Evolutionary conservation across 2,888 invertebrate species (phyloP).

Genomic region (Drosophila recens): DNA sequence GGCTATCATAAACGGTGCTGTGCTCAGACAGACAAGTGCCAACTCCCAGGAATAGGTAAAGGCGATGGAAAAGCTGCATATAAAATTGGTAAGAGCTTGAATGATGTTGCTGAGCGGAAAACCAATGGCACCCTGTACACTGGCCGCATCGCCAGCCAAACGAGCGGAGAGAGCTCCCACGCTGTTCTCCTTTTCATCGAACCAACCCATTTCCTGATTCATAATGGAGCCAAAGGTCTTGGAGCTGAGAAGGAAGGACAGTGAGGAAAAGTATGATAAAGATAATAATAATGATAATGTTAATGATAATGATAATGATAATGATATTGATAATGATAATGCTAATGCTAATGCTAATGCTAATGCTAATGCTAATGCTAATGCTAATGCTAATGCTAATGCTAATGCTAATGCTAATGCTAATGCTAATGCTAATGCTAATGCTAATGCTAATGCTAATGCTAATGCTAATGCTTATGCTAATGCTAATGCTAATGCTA

Average conservation of each 20-base stretch:
- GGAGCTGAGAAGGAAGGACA: conserved; percentile 56
- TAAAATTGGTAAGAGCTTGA: conserved; percentile 88
- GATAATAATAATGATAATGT: no score
- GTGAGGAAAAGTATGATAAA: no score
- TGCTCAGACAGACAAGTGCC: conserved; percentile 88
- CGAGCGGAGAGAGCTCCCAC: conserved; percentile 90
- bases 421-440: not conserved
- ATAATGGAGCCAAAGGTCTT: conserved; percentile 88
- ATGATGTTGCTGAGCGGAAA: conserved; percentile 89
- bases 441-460: not conserved
- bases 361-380: not conserved
- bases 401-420: not conserved
- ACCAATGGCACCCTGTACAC: conserved; percentile 91
- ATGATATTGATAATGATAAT: no score
- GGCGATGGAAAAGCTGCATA: conserved; percentile 88
- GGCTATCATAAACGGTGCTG: conserved; percentile 89
- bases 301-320: no score
- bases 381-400: conserved; percentile 4
- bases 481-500: not conserved
- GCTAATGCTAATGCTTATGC: not conserved
- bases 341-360: no score
- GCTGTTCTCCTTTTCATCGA: conserved; percentile 89
- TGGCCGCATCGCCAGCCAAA: conserved; percentile 90
- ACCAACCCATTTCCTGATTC: conserved; percentile 91
- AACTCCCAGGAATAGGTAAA: conserved; percentile 90